A percentile compares a stretch with the other conserved stretches of the same genome.
These are phyloP conservation scores for Alectura lathami DNA, from an alignment of 2,113 vertebrate species.

Conservation along the genomic window DNA sequence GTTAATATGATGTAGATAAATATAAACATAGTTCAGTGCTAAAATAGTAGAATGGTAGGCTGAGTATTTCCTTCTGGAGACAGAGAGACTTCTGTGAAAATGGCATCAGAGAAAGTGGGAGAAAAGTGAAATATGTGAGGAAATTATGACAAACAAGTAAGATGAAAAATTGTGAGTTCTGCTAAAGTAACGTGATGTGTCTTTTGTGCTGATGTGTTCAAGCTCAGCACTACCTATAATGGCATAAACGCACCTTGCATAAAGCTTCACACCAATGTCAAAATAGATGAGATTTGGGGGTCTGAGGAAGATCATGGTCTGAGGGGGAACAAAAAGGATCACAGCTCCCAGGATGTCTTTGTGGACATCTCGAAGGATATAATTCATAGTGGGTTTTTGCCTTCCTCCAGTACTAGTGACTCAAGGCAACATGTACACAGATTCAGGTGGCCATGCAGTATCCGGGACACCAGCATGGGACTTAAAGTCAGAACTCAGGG, in stretches of 20 bases:
- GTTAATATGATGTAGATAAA: neutral
- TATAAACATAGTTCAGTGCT: neutral
- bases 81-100: neutral
- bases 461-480: no score
- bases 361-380: neutral
- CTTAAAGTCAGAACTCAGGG: neutral
- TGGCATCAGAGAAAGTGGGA: neutral
- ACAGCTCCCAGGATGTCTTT: neutral
- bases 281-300: neutral
- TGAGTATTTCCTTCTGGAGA: neutral
- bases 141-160: neutral
- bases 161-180: neutral
- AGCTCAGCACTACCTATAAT: neutral
- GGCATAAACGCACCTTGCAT: neutral
- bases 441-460: neutral
- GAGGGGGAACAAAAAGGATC: neutral
- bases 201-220: neutral
- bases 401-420: neutral
- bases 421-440: neutral
- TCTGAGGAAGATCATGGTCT: neutral
- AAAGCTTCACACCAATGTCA: neutral
- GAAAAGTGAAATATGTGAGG: neutral
- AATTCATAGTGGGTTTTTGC: rapidly evolving
- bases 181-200: neutral
- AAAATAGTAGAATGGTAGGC: neutral